A percentile compares a stretch with the other conserved stretches of the same genome.
Evolutionary conservation across 1,140 invertebrate species (phyloP).

Genomic region (Eupeodes corollae): DNA sequence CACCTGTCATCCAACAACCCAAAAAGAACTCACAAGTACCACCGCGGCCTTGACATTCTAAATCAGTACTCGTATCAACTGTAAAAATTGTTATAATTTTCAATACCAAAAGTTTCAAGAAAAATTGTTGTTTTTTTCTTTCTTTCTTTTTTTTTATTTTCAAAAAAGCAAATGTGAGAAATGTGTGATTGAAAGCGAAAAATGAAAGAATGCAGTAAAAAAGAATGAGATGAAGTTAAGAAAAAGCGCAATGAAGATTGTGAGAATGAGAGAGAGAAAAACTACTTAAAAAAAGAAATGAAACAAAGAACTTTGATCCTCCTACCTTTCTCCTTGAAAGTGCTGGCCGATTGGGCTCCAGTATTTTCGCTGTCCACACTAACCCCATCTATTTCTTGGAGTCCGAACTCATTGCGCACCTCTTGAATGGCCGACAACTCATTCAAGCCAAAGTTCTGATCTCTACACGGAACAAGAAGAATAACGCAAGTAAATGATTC

Average conservation of each 20-base stretch:
- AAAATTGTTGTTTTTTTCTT: too few species aligned
- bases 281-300: not conserved
- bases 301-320: slow-evolving; percentile 3
- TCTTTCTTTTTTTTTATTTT: too few species aligned
- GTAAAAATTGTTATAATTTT: slow-evolving; percentile 11
- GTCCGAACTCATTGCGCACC: slow-evolving; percentile 40
- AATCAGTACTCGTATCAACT: slow-evolving; percentile 38
- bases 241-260: too few species aligned
- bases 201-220: too few species aligned
- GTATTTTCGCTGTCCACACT: slow-evolving; percentile 20
- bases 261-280: not conserved
- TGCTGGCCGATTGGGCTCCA: slow-evolving; percentile 28
- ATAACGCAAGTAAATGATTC: not conserved
- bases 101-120: too few species aligned
- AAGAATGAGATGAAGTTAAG: not conserved
- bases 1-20: slow-evolving; percentile 82
- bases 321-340: slow-evolving; percentile 47
- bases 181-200: not conserved
- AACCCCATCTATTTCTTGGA: slow-evolving; percentile 41
- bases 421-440: slow-evolving; percentile 42
- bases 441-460: slow-evolving; percentile 45
- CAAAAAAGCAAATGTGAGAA: too few species aligned
- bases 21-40: slow-evolving; percentile 86
- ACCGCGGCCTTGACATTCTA: slow-evolving; percentile 48
- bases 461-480: slow-evolving; percentile 22